Evolutionary conservation across 2,113 vertebrate genomes (phyloP).

Genomic region (Aptenodytes patagonicus): DNA sequence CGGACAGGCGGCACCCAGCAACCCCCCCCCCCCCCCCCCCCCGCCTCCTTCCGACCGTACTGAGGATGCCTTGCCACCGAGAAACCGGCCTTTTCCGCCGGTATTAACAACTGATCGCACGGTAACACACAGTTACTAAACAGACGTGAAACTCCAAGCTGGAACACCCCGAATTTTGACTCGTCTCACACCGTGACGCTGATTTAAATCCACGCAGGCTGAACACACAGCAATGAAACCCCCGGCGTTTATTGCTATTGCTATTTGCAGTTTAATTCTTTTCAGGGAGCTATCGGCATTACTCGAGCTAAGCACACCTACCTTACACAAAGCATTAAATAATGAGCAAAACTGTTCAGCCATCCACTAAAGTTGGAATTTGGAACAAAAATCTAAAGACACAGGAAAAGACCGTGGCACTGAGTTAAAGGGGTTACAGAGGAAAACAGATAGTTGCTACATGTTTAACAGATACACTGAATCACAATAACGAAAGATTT

Average conservation of each 20-base stretch:
- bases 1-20: no score
- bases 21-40: no score
- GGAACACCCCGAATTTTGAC: accelerated
- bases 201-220: accelerated
- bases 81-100: background rate
- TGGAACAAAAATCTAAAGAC: background rate
- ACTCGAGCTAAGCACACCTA: background rate
- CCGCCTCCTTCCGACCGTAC: no score
- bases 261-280: background rate
- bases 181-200: accelerated
- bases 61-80: background rate
- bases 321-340: background rate
- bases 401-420: background rate
- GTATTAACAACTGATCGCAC: background rate
- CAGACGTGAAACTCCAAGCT: no score
- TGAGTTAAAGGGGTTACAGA: background rate
- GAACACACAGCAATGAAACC: background rate
- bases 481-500: background rate
- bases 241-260: accelerated
- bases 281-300: no score
- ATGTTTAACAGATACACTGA: background rate
- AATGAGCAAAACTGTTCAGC: background rate
- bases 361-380: background rate
- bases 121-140: no score
- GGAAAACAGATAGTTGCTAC: background rate